Percentiles rank a stretch among this genome's conserved stretches.
These are phyloP conservation scores for Aldabrachelys gigantea DNA, from an alignment of 2,113 vertebrate genomes.

Conservation along the genomic window DNA sequence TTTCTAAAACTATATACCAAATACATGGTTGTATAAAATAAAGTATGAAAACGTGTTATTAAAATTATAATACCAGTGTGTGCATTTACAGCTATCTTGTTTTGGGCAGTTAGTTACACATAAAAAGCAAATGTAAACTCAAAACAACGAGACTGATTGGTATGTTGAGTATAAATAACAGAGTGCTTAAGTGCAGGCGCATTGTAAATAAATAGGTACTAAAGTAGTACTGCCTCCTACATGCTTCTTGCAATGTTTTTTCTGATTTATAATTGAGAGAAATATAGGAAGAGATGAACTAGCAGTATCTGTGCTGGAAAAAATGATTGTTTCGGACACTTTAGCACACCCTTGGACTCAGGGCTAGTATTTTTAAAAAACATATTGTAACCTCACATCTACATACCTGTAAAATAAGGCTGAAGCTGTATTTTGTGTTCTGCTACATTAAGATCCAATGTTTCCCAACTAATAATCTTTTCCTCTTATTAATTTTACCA, in stretches of 20 bases:
- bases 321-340: neutral
- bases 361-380: neutral
- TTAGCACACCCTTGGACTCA: slow-evolving; percentile 9
- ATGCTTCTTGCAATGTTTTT: slow-evolving; percentile 30
- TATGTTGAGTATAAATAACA: slow-evolving; percentile 59
- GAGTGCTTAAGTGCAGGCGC: slow-evolving; percentile 58
- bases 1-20: slow-evolving; percentile 50
- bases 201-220: slow-evolving; percentile 69
- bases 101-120: slow-evolving; percentile 36
- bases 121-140: slow-evolving; percentile 60
- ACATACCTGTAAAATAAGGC: neutral
- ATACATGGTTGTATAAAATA: slow-evolving; percentile 26
- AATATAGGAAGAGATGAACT: slow-evolving; percentile 7
- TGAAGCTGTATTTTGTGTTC: slow-evolving; percentile 21
- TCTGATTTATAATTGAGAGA: slow-evolving; percentile 10
- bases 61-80: slow-evolving; percentile 37
- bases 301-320: neutral
- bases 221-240: slow-evolving; percentile 36
- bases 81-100: slow-evolving; percentile 54
- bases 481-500: neutral
- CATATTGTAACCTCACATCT: slow-evolving; percentile 29
- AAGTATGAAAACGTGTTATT: neutral
- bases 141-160: slow-evolving; percentile 42
- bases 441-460: neutral
- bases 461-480: neutral